Evolutionary conservation across 1,140 invertebrate species (phyloP).

Genomic region (Solenopsis fugax): DNA sequence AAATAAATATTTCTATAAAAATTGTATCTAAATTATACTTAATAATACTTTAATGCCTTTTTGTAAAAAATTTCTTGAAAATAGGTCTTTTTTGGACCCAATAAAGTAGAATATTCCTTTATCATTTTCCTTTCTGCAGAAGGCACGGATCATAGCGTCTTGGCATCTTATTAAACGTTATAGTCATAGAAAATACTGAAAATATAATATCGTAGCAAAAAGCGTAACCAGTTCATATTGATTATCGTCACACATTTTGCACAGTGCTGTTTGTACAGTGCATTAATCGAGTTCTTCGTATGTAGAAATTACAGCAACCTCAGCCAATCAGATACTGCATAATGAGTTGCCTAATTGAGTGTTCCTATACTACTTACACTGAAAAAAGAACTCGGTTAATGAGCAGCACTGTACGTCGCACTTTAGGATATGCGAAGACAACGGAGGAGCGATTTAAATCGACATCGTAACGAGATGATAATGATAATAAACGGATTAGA

Average conservation of each 20-base stretch:
- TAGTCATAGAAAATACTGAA: neutral
- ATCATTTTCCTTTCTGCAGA: neutral
- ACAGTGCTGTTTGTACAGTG: no score
- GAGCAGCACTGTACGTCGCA: neutral
- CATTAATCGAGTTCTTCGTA: no score
- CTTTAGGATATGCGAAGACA: neutral
- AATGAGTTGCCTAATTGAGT: no score
- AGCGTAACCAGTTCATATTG: neutral
- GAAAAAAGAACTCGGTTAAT: no score
- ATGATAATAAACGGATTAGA: neutral
- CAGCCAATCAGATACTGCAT: no score
- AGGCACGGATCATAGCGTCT: neutral
- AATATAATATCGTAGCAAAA: neutral
- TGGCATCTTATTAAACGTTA: neutral
- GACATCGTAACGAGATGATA: neutral
- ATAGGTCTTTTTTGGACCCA: no score
- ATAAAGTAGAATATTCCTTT: neutral
- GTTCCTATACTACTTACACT: no score
- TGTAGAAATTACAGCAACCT: no score
- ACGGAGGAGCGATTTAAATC: neutral
- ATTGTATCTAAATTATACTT: no score
- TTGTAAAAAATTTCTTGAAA: no score
- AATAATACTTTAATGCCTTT: no score
- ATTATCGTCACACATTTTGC: neutral
- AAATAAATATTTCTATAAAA: no score